Base-by-base conservation (phyloP, 2,113 vertebrate genomes). In the Odontophorus gujanensis region DNA sequence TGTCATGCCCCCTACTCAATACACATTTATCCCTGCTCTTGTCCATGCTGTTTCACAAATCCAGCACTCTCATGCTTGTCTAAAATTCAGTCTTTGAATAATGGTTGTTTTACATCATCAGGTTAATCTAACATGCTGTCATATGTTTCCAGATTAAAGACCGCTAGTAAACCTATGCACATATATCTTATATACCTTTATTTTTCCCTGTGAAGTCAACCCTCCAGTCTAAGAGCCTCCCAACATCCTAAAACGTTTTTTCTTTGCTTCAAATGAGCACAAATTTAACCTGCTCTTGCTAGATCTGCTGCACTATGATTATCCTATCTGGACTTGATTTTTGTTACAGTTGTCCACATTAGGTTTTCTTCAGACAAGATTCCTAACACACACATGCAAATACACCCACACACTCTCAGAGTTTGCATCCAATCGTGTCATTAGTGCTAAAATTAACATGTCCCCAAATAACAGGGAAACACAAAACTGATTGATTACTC, bases 31-130 rank as follows among this genome's bases (percentile, higher is more conserved):
- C 5, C 42, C n/a, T 1, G 0, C 48, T 92, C 89, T 36, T 62
- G 36, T 15, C 40, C 28, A 40, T 1, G 0, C 42, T 55, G 7
- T 73, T 80, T 63, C 59, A 80, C 6, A 67, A 51, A 38, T 43
- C 38, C 57, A 13, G 24, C 55, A 40, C 42, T 71, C 74, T 38
- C 0, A 0, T 17, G 30, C 42, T 51, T 38, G 15, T 28, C 32
- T 25, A 7, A 65, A 65, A 38, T n/a, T 30, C 63, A 58, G 25
- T 17, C 28, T 62, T 80, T 36, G 24, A 34, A 8, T 55, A 78
- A 89, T 0, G 2, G 24, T 13, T 36, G 7, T 76, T 82, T 72
- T 57, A 68, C 15, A 71, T 3, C 12, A 24, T 36, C 9, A 84
- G 16, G 24, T 5, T 48, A 30, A 68, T 40, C 15, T 20, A 73